phyloP scores from a whole-genome alignment of 1,140 invertebrate species.

The Cyclargus thomasi region DNA sequence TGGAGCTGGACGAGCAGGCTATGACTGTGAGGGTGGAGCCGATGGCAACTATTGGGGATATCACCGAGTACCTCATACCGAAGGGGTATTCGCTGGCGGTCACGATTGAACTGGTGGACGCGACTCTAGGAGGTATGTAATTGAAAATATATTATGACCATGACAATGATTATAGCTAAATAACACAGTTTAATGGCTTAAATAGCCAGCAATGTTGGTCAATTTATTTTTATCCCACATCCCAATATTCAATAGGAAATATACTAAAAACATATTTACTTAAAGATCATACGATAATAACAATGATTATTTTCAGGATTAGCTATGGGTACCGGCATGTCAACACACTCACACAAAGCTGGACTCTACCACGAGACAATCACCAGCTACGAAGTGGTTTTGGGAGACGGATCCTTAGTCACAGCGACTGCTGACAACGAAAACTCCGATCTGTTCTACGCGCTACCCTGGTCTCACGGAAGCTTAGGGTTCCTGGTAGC shows the following conservation, averaged over 20 bases:
- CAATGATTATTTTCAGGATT: slow-evolving; percentile 73
- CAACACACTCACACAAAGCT: slow-evolving; percentile 86
- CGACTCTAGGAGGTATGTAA: slow-evolving; percentile 80
- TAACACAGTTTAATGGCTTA: too few relatives aligned
- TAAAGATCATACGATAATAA: too few relatives aligned
- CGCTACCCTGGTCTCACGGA: slow-evolving; percentile 89
- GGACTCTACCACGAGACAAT: slow-evolving; percentile 90
- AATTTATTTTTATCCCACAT: too few relatives aligned
- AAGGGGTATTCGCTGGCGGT: slow-evolving; percentile 87
- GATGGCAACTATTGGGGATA: slow-evolving; percentile 87
- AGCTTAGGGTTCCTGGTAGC: slow-evolving; percentile 88
- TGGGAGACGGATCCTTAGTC: slow-evolving; percentile 83
- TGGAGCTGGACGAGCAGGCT: slow-evolving; percentile 79
- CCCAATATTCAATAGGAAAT: too few relatives aligned
- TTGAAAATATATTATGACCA: too few relatives aligned
- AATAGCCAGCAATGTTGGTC: too few relatives aligned
- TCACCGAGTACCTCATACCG: slow-evolving; percentile 83
- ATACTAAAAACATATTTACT: too few relatives aligned
- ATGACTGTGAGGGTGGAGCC: slow-evolving; percentile 85
- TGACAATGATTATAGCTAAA: too few relatives aligned
- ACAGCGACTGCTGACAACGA: slow-evolving; percentile 83
- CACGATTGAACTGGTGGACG: slow-evolving; percentile 87
- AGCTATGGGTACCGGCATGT: slow-evolving; percentile 89
- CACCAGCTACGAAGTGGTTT: slow-evolving; percentile 83
- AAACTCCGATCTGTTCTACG: slow-evolving; percentile 83